These are phyloP conservation scores for Encarsia formosa DNA, from an alignment of 2,888 invertebrate species.

Conservation along the genomic window DNA sequence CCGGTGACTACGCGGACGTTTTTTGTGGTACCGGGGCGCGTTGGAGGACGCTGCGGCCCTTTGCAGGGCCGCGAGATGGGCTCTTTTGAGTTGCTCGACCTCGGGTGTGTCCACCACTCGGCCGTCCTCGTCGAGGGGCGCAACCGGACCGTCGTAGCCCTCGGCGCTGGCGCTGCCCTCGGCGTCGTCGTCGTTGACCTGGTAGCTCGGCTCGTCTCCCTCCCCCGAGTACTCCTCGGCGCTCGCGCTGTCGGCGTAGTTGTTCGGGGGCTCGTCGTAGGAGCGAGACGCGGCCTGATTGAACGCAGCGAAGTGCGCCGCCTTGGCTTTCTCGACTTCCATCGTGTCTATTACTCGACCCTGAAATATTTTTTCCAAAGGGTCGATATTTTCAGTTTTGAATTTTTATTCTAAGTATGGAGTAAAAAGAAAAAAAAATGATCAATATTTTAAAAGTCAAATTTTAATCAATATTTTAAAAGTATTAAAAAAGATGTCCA, in stretches of 20 bases:
- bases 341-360: slow-evolving; percentile 38
- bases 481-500: no score
- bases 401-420: not conserved
- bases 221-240: slow-evolving; percentile 10
- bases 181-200: slow-evolving; percentile 11
- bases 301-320: slow-evolving; percentile 32
- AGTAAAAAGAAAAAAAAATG: not conserved
- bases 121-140: slow-evolving; percentile 38
- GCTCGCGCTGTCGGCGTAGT: slow-evolving; percentile 4
- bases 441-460: no score
- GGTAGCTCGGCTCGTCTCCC: not conserved
- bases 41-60: slow-evolving; percentile 2
- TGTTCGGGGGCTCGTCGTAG: slow-evolving; percentile 25
- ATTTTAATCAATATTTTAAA: no score
- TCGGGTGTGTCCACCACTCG: slow-evolving; percentile 44
- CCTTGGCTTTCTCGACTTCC: slow-evolving; percentile 40
- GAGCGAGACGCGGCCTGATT: slow-evolving; percentile 18
- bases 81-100: slow-evolving; percentile 43
- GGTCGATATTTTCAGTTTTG: no score
- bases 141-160: slow-evolving; percentile 35
- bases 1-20: no score
- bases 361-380: no score
- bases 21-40: not conserved
- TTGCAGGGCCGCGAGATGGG: slow-evolving; percentile 38
- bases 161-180: slow-evolving; percentile 2